phyloP scores from a whole-genome alignment of 1,140 invertebrate species.

The Campoletis sonorensis region DNA sequence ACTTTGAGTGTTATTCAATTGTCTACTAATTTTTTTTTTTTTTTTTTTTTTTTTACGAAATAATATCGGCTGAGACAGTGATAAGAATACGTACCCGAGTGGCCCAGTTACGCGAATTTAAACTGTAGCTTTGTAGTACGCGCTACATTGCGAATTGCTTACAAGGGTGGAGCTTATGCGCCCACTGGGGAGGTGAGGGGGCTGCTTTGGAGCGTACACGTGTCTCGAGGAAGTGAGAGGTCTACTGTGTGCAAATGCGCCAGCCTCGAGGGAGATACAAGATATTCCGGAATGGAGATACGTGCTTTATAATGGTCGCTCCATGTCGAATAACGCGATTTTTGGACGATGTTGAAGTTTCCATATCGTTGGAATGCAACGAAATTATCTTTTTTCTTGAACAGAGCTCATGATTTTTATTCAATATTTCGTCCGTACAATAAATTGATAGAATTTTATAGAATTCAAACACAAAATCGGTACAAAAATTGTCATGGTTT shows the following conservation, averaged over 20 bases:
- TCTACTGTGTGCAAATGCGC: slow-evolving; percentile 14
- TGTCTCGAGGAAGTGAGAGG: slow-evolving; percentile 38
- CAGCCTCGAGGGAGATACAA: background rate
- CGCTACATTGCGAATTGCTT: background rate
- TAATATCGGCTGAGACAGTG: background rate
- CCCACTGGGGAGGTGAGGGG: background rate
- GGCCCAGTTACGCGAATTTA: background rate
- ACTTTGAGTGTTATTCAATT: too few species aligned
- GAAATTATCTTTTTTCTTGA: too few species aligned
- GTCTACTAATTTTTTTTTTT: too few species aligned
- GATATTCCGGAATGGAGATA: slow-evolving; percentile 12
- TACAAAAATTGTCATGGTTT: too few species aligned
- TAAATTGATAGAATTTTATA: too few species aligned
- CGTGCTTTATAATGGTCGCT: background rate
- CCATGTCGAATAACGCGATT: too few species aligned
- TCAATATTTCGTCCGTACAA: too few species aligned
- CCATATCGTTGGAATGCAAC: too few species aligned
- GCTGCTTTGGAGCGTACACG: slow-evolving; percentile 32
- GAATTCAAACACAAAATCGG: too few species aligned
- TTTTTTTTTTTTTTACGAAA: background rate
- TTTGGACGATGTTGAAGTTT: too few species aligned
- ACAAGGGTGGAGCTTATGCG: slow-evolving; percentile 26
- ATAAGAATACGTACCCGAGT: background rate
- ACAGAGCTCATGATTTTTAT: too few species aligned
- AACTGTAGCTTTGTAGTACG: background rate